phyloP scores from a whole-genome alignment of 2,888 invertebrate genomes.

The Psylliodes chrysocephalus region DNA sequence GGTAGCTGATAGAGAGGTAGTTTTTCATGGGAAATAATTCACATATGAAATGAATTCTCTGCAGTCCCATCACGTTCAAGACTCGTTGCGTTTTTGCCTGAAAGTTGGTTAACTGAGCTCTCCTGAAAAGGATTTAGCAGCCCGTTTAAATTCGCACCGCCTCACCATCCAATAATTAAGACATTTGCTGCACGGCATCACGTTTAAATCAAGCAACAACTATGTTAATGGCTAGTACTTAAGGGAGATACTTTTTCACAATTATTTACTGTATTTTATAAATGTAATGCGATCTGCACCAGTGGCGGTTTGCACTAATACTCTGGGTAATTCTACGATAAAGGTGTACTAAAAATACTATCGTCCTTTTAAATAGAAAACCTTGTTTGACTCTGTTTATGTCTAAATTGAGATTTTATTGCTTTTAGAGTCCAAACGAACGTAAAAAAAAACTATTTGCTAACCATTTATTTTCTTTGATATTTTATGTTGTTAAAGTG shows the following conservation, averaged over 20 bases:
- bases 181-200: constrained; percentile 64
- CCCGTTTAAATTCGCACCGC: constrained; percentile 64
- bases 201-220: constrained; percentile 64
- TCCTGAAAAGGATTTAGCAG: constrained; percentile 64
- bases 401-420: too few relatives aligned
- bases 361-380: too few relatives aligned
- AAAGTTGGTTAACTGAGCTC: constrained; percentile 59
- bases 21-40: constrained; percentile 63
- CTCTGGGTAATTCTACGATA: too few relatives aligned
- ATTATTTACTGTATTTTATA: constrained; percentile 59
- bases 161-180: constrained; percentile 63
- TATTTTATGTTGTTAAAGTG: too few relatives aligned
- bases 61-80: constrained; percentile 60
- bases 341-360: too few relatives aligned
- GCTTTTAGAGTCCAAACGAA: too few relatives aligned
- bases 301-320: constrained; percentile 31
- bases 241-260: constrained; percentile 58
- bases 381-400: too few relatives aligned
- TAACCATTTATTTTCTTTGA: too few relatives aligned
- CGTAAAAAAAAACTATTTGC: too few relatives aligned
- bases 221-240: constrained; percentile 63
- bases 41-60: constrained; percentile 58
- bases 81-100: constrained; percentile 58
- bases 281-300: constrained; percentile 31
- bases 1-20: constrained; percentile 55